Base-by-base conservation (phyloP, 2,797 vertebrate species). In the Serranus cabrilla region DNA sequence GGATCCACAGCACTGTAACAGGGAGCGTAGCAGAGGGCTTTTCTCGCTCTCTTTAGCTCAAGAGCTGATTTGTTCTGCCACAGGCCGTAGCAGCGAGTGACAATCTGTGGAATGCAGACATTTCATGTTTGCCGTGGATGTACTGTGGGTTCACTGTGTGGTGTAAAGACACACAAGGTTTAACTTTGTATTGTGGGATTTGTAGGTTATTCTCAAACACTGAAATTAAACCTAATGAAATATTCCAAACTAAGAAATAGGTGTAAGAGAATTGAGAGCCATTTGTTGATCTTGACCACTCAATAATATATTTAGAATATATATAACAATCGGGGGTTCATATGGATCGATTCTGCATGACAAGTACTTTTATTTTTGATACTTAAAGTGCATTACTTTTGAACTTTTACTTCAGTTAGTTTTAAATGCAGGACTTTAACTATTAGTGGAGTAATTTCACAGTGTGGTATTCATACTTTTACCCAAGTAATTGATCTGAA, bases 61-160 rank as follows among this genome's bases (percentile, higher is more conserved):
- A 51, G 55, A 75, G 52, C 54, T 70, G 61, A 76, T 82, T 85
- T 59, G 74, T 84, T 85, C 73, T 64, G 64, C 74, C 62, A 63
- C 10, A 5, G 65, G 31, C 67, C 11, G 55, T 2, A 54, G 63
- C 60, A 42, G 76, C 31, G 3, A 68, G 74, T 25, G 46, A 56
- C 21, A 0, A 7, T 16, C 42, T 12, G 23, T 50, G 78, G 75
- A 78, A 87, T 69, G 78, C 57, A 60, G 34, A 70, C 37, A 66
- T 59, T 72, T 74, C 18, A 56, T 63, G 50, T 69, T 66, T 69
- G 18, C 39, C 58, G 34, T 7, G 47, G 39, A 69, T 5, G 42
- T 34, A 2, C 54, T 43, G 14, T 50, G 25, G 18, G 11, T 67
- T 70, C n/a, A 18, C 23, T 34, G 10, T 25, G 56, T 27, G 20